Base-by-base conservation (phyloP, 2,888 invertebrate species). In the Germaria angustata region DNA sequence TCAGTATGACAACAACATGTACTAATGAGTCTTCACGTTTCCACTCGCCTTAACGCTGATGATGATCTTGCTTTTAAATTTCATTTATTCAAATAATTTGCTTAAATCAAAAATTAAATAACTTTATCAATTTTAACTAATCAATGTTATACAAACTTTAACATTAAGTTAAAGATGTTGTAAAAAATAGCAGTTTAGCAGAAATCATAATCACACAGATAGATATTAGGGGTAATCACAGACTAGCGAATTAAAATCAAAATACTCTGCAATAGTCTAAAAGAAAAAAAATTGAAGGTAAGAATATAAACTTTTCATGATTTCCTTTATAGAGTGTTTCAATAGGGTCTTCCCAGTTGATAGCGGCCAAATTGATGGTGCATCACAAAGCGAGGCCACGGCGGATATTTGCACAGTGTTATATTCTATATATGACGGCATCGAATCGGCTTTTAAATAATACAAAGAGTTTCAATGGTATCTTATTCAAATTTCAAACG, bases 41-140 rank as follows among this genome's bases (percentile, higher is more conserved):
- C 2, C 13, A 34, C 13, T 65, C 41, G 49, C 24, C 5, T n/a
- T 28, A 1, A 28, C 9, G n/a, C n/a, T 36, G 32, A 22, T 63
- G 28, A 76, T 51, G 39, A 57, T 77, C 41, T 41, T 22, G 39
- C 20, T 2, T 39, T 59, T 41, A 39, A n/a, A 28, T 69, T 41
- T n/a, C 36, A 68, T 77, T 63, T 34, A 53, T 9, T 55, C 36
- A 78, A 55, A 55, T 57, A 65, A 65, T 71, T 65, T 78, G 55
- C 65, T 61, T 49, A 17, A 71, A 51, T 44, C 44, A 55, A 63
- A 63, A 59, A 59, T 8, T 5, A 32, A 59, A 55, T 55, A 34
- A 53, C 39, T 71, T 71, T 65, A 65, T 71, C 63, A 71, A 49
- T 78, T 65, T 57, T n/a, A 46, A 78, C 53, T 63, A 69, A 63